These are phyloP conservation scores for Plebejus melissa DNA, from an alignment of 2,888 invertebrate species.

Conservation along the genomic window DNA sequence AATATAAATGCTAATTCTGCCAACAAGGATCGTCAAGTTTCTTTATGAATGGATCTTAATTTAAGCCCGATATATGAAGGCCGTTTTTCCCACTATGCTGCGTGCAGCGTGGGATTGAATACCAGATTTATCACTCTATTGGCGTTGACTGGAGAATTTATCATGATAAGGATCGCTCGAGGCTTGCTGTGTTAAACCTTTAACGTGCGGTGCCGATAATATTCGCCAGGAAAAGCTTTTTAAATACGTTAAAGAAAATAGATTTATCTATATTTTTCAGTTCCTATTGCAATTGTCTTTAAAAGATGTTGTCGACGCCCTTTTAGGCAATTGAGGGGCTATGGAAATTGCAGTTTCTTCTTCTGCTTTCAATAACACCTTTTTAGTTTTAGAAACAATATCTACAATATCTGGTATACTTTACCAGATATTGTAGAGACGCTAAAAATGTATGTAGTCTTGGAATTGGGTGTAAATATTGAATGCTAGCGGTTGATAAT, in stretches of 20 bases:
- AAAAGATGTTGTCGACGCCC: not conserved
- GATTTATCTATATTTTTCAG: not conserved
- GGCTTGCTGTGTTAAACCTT: not conserved
- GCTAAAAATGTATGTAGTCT: not conserved
- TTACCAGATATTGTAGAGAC: too few species aligned
- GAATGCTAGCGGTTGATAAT: not conserved
- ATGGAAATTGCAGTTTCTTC: not conserved
- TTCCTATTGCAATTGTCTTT: not conserved
- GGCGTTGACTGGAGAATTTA: not conserved
- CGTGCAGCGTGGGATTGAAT: not conserved
- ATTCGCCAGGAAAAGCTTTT: not conserved
- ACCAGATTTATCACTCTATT: not conserved
- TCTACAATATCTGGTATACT: too few species aligned
- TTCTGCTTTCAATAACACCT: too few species aligned
- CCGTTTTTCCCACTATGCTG: not conserved
- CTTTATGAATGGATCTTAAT: constrained; percentile 33
- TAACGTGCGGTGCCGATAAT: not conserved
- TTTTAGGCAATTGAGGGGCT: too few species aligned
- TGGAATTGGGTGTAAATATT: not conserved
- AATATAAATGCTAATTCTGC: constrained; percentile 69
- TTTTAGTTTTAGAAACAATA: too few species aligned
- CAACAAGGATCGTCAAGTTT: constrained; percentile 34
- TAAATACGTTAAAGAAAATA: not conserved
- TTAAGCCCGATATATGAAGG: constrained; percentile 23
- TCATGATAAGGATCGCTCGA: not conserved